Conservation (phyloP, 2,888 invertebrate species). For the Anthrax anthrax region DNA sequence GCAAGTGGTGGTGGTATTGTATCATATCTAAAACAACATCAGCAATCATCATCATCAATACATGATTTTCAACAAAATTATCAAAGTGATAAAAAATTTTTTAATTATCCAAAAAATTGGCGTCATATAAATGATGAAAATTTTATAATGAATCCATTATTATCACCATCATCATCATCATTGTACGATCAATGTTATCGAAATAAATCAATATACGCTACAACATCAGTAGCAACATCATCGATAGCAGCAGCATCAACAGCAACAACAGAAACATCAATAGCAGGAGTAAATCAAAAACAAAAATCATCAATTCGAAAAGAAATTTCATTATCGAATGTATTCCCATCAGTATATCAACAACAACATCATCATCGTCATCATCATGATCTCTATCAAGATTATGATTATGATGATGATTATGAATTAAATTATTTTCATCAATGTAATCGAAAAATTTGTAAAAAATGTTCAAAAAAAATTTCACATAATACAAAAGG, state of each 20-base stretch:
- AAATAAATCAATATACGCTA: slow-evolving; percentile 3
- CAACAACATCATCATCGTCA: too few species aligned
- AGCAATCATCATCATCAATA: too few species aligned
- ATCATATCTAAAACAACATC: not conserved
- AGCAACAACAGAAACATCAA: too few species aligned
- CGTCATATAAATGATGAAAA: slow-evolving; percentile 6
- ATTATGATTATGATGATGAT: slow-evolving; percentile 8
- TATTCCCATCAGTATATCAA: slow-evolving; percentile 18
- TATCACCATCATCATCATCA: too few species aligned
- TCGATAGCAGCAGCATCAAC: slow-evolving; percentile 17
- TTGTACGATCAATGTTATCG: too few species aligned
- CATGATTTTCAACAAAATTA: not conserved
- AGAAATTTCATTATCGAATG: slow-evolving; percentile 16
- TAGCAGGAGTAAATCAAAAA: not conserved
- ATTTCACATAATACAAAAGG: too few species aligned
- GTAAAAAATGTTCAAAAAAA: not conserved
- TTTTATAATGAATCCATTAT: too few species aligned
- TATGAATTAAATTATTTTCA: too few species aligned
- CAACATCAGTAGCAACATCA: slow-evolving; percentile 8
- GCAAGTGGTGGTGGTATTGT: too few species aligned
- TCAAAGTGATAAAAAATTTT: slow-evolving; percentile 10
- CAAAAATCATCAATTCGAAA: slow-evolving; percentile 2
- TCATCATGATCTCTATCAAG: too few species aligned
- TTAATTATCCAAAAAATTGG: slow-evolving; percentile 16
- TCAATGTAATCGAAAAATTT: not conserved